Evolutionary conservation across 2,113 vertebrate species (phyloP), one percentile per base, ranked within the genome.

Genomic region (Talpa occidentalis): DNA sequence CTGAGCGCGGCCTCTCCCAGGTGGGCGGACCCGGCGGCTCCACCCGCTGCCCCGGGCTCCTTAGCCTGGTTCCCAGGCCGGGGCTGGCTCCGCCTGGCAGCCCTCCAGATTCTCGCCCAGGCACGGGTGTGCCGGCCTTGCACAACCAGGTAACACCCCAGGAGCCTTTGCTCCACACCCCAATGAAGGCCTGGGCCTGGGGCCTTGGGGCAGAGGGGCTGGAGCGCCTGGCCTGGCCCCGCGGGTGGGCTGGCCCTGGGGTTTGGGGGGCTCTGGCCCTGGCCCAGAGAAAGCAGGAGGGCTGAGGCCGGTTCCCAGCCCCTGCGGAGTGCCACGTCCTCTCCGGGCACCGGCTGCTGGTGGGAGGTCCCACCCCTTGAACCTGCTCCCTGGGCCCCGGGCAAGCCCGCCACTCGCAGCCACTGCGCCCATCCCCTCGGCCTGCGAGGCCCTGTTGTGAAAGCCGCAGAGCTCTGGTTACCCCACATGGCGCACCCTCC

Each of bases 1-100:
- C n/a, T n/a, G n/a, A n/a, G n/a, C n/a, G n/a, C n/a, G 69, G 52
- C 87, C 74, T 62, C 66, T 69, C 47, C 59, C 8, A 12, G 67
- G 49, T 28, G 70, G 91, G 64, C 0, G 1, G 92, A 73, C 67
- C 0, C 3, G 93, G 47, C 9, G n/a, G 85, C 47, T 54, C 79
- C 37, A 1, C 84, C 91, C 0, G 1, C 9, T 11, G 44, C 90
- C 32, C 37, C 10, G 3, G 93, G 85, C 70, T 81, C 22, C 93
- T 72, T 66, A 83, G 74, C 86, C 81, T n/a, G 47, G 78, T 94
- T 97, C 94, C 86, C 95, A 96, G 95, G 95, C 91, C 92, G 32
- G 0, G 32, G 92, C 83, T 91, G 91, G 76, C n/a, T 16, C 84
- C 35, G 1, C 22, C 80, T 90, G 67, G 95, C 90, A 6, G 52